Conservation (phyloP, 2,797 vertebrate genomes). For the Morelia viridis region DNA sequence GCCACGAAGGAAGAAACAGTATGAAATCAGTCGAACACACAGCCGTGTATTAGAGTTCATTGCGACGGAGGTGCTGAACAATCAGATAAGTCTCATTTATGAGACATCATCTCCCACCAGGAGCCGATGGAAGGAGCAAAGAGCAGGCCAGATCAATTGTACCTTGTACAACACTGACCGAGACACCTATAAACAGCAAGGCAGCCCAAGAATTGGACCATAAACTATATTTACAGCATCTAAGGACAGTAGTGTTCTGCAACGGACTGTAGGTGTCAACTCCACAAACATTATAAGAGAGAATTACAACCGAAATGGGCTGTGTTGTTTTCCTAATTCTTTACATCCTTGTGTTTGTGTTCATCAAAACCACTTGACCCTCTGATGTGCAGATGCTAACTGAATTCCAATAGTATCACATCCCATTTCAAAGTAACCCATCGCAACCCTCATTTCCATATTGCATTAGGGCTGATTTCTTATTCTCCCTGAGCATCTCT, state of each 20-base stretch:
- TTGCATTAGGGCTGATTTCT: conserved; percentile 51
- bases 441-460: conserved; percentile 59
- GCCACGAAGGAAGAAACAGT: not conserved
- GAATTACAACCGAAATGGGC: conserved; percentile 27
- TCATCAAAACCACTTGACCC: conserved; percentile 44
- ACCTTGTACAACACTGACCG: not conserved
- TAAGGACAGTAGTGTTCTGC: not conserved
- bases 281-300: not conserved
- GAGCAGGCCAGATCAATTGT: not conserved
- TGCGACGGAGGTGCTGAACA: not conserved
- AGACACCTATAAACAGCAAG: not conserved
- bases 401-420: conserved; percentile 55
- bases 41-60: not conserved
- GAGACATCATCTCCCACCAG: not conserved
- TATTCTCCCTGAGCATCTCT: conserved; percentile 45
- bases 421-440: conserved; percentile 48
- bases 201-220: not conserved
- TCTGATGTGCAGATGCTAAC: conserved; percentile 45
- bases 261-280: not conserved
- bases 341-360: not conserved
- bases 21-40: not conserved
- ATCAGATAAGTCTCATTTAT: not conserved
- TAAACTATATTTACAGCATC: not conserved
- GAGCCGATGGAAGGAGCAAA: conserved; percentile 1
- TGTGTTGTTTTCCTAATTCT: conserved; percentile 55